Evolutionary conservation across 2,888 invertebrate genomes (phyloP), one percentile per base, ranked within the genome.

Genomic region (Cylloceria caligata): DNA sequence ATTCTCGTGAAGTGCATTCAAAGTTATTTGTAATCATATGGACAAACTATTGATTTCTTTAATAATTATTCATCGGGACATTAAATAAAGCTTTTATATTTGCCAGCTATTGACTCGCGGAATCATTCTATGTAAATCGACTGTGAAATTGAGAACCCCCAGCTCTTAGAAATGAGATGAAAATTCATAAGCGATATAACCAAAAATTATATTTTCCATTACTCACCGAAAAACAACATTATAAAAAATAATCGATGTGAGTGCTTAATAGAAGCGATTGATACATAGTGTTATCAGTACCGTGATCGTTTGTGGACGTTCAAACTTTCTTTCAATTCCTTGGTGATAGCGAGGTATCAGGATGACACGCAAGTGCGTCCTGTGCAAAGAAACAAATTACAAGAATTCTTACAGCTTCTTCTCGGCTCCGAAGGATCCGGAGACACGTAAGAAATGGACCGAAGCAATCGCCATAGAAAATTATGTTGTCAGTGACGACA

Each of bases 361-460:
- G 4, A 92, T 92, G 92, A 92, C 92, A 67, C 89, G 92, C 24
- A 92, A 90, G 78, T 92, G 92, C 84, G 88, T 88, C 16, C 80
- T 92, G 57, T 92, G 92, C 75, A 91, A 90, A 65, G 89, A 89
- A 72, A 91, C 91, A 57, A 92, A 92, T 83, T 91, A 92, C 73
- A 92, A 88, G 83, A 91, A 90, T 82, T 86, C 87, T 5, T 90
- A 87, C 69, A 92, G 92, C 74, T 92, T 92, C 68, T 92, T 92
- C 81, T 92, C 92, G 9, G 92, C 92, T 0, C 92, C 92, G 9
- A 92, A 92, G 76, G 90, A 92, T 86, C 86, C 88, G 36, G 88
- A 89, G 49, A 89, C 87, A 0, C 87, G 92, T 24, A 89, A 89
- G 76, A 89, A 90, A 73, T 92, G 92, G 92, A 87, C 91, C 82